Base-by-base conservation (phyloP, 2,797 vertebrate species). In the Falco berigora region DNA sequence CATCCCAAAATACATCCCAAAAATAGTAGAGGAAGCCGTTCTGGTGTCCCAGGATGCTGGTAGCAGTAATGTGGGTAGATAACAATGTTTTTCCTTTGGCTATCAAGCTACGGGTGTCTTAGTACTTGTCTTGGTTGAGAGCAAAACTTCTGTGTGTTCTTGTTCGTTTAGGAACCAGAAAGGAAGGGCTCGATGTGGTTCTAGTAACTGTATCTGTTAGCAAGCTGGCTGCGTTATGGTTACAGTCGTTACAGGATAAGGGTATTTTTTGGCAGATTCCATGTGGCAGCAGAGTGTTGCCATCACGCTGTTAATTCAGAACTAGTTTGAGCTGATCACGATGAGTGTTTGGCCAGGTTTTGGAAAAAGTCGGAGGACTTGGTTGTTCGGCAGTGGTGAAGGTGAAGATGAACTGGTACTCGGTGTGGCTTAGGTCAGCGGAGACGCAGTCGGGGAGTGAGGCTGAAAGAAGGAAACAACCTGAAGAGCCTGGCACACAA, bases 201-300 rank as follows among this genome's bases (percentile, higher is more conserved):
- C 38, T 11, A 17, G 63, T 38, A 16, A 4, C n/a, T 11, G 9
- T 23, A 9, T 5, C 9, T 5, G 14, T 36, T 42, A 22, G n/a
- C n/a, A 17, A 52, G 36, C 78, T 85, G 84, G 44, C 61, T 71
- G 12, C 6, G 4, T 27, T 28, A 32, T 52, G 19, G 50, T 18
- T 14, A 7, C 0, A 4, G n/a, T 7, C 2, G 1, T 59, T 47
- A 4, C 1, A 38, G 72, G 64, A 6, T 8, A 12, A 72, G 40
- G 56, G 40, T 20, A 2, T 20, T n/a, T 91, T 50, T 36, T 91
- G 74, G 69, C 80, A 82, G 84, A 23, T 52, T 24, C 23, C 13
- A 5, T 5, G 28, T 1, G 4, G 69, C 64, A 75, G 50, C 69
- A 62, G n/a, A 53, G n/a, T 1, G 0, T 14, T 47, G 34, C 27